Evolutionary conservation across 2,797 vertebrate species (phyloP), one percentile per base, ranked within the genome.

Genomic region (Anguilla pacifica): DNA sequence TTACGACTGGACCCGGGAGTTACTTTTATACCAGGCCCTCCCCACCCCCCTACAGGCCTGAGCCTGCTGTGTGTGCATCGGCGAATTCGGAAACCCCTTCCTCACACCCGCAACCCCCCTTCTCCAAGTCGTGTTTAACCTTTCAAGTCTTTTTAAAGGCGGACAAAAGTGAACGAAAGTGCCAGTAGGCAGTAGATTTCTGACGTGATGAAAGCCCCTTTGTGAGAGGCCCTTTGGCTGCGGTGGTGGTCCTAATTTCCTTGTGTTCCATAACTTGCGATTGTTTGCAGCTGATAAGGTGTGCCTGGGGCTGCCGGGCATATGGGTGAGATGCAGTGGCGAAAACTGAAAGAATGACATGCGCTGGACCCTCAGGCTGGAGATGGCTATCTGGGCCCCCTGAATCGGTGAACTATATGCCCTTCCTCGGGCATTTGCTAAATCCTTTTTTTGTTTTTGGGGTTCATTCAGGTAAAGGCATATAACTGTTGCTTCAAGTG

Each of bases 351-450:
- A 88, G 91, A 91, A 89, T 90, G 88, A 91, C 90, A 93, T 88
- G 89, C 89, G 86, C 89, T 88, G 83, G 90, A 89, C 88, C 89
- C 87, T 87, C 85, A 87, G 86, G 86, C 88, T 88, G 87, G 82
- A 94, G 93, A 95, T 94, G 87, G 46, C 79, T 93, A 95, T 94
- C 93, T 85, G 89, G 61, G 84, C 85, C 57, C 70, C 61, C 72
- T 89, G 89, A 93, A 92, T 88, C 70, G 49, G 89, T 88, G 72
- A 59, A 85, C 92, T 88, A 87, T 91, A 89, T 87, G 89, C 87
- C 83, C 91, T 67, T 86, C 49, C 89, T 89, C 85, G 86, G 83
- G 31, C 89, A 87, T 90, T 88, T 51, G 83, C 90, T 79, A 89
- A 89, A 83, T 86, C 82, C 6, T 89, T 81, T 88, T 83, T 43